Evolutionary conservation across 2,888 invertebrate species (phyloP).

Genomic region (Cryptocephalus moraei): DNA sequence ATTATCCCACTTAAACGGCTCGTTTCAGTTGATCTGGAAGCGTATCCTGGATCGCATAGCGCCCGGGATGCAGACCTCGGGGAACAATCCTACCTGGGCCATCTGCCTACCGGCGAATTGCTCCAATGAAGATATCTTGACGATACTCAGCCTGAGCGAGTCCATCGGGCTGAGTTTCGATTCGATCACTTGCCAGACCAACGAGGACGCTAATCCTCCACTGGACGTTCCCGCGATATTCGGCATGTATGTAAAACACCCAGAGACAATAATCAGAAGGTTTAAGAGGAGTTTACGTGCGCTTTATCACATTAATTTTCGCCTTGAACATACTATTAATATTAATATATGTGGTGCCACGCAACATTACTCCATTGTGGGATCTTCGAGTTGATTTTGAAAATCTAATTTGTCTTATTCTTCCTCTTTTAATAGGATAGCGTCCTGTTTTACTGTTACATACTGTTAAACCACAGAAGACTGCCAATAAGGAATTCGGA

Average conservation of each 20-base stretch:
- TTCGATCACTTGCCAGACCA: conserved; percentile 13
- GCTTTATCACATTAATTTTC: too few relatives aligned
- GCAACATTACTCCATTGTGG: too few relatives aligned
- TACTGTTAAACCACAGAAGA: too few relatives aligned
- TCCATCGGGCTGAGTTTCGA: conserved; percentile 5
- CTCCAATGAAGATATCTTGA: conserved; percentile 35
- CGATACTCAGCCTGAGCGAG: conserved; percentile 21
- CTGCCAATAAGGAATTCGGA: too few relatives aligned
- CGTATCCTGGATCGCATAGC: conserved; percentile 2
- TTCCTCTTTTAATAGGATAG: too few relatives aligned
- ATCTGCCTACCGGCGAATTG: conserved; percentile 15
- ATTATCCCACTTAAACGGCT: neutral
- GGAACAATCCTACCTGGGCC: conserved; percentile 11
- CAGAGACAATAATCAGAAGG: too few relatives aligned
- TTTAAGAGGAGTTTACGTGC: too few relatives aligned
- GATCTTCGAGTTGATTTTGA: too few relatives aligned
- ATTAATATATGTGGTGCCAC: too few relatives aligned
- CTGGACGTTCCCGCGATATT: conserved; percentile 13
- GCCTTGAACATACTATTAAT: too few relatives aligned
- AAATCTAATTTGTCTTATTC: too few relatives aligned
- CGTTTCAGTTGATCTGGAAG: conserved; percentile 1
- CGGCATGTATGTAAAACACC: conserved; percentile 16
- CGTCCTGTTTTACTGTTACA: too few relatives aligned
- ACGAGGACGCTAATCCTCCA: conserved; percentile 12
- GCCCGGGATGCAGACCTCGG: conserved; percentile 1